Percentiles rank a stretch among this genome's conserved stretches.
Evolutionary conservation across 2,113 vertebrate genomes (phyloP).

Genomic region (Myrmecobius fasciatus): DNA sequence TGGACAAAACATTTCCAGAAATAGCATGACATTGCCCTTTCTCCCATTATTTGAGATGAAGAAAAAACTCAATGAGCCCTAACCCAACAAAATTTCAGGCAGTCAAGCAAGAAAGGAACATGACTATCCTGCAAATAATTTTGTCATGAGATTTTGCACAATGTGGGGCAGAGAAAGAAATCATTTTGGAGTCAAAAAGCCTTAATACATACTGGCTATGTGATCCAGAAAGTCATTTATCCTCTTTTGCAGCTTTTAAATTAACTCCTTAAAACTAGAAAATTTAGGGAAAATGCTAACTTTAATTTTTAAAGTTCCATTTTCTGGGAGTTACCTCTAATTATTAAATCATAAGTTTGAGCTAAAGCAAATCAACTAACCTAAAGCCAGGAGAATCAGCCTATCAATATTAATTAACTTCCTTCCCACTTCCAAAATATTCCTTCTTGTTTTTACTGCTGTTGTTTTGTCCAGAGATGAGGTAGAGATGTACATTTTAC

Average conservation of each 20-base stretch:
- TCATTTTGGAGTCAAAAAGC: not conserved
- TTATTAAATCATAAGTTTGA: not conserved
- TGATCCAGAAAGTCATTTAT: not conserved
- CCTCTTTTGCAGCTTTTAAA: not conserved
- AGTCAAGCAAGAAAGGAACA: not conserved
- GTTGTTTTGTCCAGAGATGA: not conserved
- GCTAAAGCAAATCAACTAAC: not conserved
- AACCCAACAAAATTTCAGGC: not conserved
- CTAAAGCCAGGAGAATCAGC: not conserved
- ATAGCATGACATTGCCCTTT: slow-evolving; percentile 1
- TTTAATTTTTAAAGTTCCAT: not conserved
- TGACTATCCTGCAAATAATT: not conserved
- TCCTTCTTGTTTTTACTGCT: not conserved
- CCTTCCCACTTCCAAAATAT: not conserved
- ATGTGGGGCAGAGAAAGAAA: not conserved
- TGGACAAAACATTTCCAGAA: slow-evolving; percentile 49
- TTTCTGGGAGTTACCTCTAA: not conserved
- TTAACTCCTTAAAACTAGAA: not conserved
- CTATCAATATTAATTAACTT: not conserved
- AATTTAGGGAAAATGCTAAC: not conserved
- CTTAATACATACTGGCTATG: not conserved
- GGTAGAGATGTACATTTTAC: slow-evolving; percentile 2
- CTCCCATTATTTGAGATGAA: slow-evolving; percentile 11
- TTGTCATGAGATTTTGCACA: not conserved
- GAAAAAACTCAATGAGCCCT: slow-evolving; percentile 32